Evolutionary conservation across 64 coral and sea anemone genomes (phyloP), one percentile per base, ranked within the genome.

Genomic region (Pachyseris speciosa): DNA sequence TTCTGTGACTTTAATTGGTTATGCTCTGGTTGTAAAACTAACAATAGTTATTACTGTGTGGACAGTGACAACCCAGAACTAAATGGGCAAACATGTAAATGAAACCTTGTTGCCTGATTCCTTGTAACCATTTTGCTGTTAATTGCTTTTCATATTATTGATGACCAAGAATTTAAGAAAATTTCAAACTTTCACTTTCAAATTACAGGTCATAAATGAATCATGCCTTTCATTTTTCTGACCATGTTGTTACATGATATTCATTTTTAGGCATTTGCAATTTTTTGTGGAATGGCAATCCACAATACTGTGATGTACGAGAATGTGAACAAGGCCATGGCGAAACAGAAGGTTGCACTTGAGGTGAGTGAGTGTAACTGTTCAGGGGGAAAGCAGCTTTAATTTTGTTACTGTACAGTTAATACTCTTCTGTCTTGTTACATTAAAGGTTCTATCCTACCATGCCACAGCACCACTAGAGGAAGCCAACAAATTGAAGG

Each of bases 281-380:
- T 99, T 20, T 99, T 99, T 67, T 99, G 97, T 91, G 97, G 97
- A 5, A 99, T 99, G 97, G 97, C 97, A 67, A 99, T 99, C 67
- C 94, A 99, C 85, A 99, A 94, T 43, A 99, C 97, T 0, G 94
- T 95, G 24, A 58, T 99, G 53, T 99, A 99, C 75, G 97, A 99
- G 39, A 95, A 99, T 80, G 97, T 99, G 0, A 94, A 99, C 67
- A 99, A 99, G 64, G 93, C 97, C 24, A 99, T 99, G 97, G 97
- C 97, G 0, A 99, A 99, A 48, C 90, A 94, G 61, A 99, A 92
- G 67, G 97, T 99, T n/a, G 97, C 97, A 25, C 81, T 99, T 41
- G 97, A 99, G 81, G 97, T 99, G 72, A 71, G 96, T 53, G 40
- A 64, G 48, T 19, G 7, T 32, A 31, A 75, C 37, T 36, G 71